Evolutionary conservation across 2,888 invertebrate genomes (phyloP), one percentile per base, ranked within the genome.

Genomic region (Xestia ashworthii): DNA sequence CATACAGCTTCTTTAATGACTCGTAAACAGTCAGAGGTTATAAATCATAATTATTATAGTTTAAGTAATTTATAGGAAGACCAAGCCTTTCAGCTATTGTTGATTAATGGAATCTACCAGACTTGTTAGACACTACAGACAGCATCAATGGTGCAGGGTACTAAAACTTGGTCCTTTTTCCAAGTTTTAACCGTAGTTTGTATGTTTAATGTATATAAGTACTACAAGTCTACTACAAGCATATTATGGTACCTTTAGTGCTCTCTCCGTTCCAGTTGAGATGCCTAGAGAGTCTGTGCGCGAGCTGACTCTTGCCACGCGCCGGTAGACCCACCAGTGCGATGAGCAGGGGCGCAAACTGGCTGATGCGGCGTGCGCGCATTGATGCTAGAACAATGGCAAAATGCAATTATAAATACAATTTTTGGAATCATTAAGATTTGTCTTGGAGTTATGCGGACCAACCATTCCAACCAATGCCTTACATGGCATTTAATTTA

Each of bases 301-400:
- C 98, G 78, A 99, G 97, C 93, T 99, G 98, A 73, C 99, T 99
- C 96, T 99, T 99, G 81, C 99, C 99, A 48, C 99, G 97, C 32
- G 99, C 99, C 1, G 99, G 99, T 80, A 99, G 96, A 32, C 99
- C 99, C 58, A 99, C 99, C 96, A 98, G 98, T 53, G 98, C 98
- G 87, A 99, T 98, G 78, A 99, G 97, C 82, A 98, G 97, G 3
- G 98, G 98, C 44, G 98, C 94, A 73, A 96, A 97, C 86, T 96
- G 95, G 79, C 95, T 95, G 90, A 97, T 94, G 76, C 96, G 94
- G 71, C 94, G 95, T 66, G 95, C 95, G 41, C 97, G 96, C 89
- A 96, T 94, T 60, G 96, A 93, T 86, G 96, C 97, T 97, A 94
- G 44, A 94, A 94, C 85, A 91, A 93, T 69, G 76, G 41, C 12